A percentile compares a stretch with the other conserved stretches of the same genome.
These are phyloP conservation scores for Palythoa heliodiscus DNA, from an alignment of 92 coral and sea anemone species.

Conservation along the genomic window DNA sequence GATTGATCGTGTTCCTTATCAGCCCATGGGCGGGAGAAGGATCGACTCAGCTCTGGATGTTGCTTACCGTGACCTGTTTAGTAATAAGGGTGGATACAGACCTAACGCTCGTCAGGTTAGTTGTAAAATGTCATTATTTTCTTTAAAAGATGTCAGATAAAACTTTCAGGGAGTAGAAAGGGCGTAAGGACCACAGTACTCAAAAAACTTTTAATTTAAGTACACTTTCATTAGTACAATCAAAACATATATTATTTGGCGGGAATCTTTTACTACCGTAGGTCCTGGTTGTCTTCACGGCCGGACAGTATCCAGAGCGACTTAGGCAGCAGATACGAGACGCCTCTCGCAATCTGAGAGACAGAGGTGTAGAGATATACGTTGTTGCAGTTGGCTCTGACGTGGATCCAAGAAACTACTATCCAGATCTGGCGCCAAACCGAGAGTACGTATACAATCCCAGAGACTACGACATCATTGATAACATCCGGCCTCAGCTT, in stretches of 20 bases:
- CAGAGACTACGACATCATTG: constrained; percentile 16
- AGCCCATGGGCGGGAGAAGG: constrained; percentile 61
- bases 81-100: constrained; percentile 71
- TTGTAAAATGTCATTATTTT: neutral
- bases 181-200: too few species aligned
- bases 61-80: constrained; percentile 69
- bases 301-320: constrained; percentile 26
- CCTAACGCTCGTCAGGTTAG: constrained; percentile 56
- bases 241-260: neutral
- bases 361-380: constrained; percentile 59
- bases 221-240: neutral
- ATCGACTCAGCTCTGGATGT: constrained; percentile 64
- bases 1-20: constrained; percentile 64
- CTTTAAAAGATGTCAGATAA: neutral
- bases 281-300: constrained; percentile 29
- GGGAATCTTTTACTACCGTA: neutral
- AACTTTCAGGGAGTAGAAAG: neutral
- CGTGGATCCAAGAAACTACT: constrained; percentile 47
- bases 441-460: constrained; percentile 29
- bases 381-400: constrained; percentile 69
- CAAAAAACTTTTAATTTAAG: neutral
- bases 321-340: constrained; percentile 34
- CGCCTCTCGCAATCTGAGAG: constrained; percentile 58
- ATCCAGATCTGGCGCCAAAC: constrained; percentile 8
- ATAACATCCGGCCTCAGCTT: neutral